phyloP scores from a whole-genome alignment of 2,888 invertebrate species.

The Amiota mariae region DNA sequence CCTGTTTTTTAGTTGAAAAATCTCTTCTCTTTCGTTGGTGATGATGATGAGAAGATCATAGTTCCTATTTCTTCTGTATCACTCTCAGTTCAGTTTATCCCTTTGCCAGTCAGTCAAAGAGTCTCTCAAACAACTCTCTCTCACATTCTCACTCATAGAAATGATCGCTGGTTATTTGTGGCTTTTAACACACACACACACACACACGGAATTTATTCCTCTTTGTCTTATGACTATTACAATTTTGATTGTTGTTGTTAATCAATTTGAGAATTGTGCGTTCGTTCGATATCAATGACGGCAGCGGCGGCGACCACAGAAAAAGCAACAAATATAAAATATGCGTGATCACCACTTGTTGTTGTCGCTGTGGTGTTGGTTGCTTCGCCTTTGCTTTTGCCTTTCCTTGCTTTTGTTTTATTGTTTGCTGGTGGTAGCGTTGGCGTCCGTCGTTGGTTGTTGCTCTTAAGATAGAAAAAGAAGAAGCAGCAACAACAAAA shows the following conservation, averaged over 20 bases:
- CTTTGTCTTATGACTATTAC: conserved; percentile 12
- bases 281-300: not conserved
- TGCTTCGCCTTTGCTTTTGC: not conserved
- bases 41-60: too few species aligned
- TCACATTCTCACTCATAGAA: too few species aligned
- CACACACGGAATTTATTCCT: too few species aligned
- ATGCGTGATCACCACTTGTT: too few species aligned
- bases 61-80: too few species aligned
- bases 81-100: too few species aligned
- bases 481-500: too few species aligned
- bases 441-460: not conserved
- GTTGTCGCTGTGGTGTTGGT: not conserved
- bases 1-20: not conserved
- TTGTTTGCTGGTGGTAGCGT: not conserved
- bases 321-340: not conserved
- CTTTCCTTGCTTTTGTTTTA: not conserved
- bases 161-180: too few species aligned
- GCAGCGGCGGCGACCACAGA: not conserved
- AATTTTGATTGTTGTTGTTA: conserved; percentile 37
- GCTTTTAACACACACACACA: too few species aligned
- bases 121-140: too few species aligned
- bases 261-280: not conserved
- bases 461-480: not conserved
- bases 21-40: not conserved
- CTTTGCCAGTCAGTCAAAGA: too few species aligned